Evolutionary conservation across 2,113 vertebrate species (phyloP).

Genomic region (Mormoops blainvillei): DNA sequence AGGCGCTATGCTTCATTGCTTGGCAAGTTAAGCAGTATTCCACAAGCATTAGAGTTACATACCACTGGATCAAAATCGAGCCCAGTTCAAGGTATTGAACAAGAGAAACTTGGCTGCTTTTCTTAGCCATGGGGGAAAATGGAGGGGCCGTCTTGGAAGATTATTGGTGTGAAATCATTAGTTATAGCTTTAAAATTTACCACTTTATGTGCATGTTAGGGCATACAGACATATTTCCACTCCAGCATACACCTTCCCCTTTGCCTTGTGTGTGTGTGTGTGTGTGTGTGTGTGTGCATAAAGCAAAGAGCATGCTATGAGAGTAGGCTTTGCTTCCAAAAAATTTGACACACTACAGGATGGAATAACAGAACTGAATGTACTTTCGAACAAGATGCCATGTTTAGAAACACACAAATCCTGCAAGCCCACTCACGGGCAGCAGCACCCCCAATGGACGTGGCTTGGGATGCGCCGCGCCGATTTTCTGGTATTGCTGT

Average conservation of each 20-base stretch:
- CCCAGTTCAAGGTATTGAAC: conserved; percentile 59
- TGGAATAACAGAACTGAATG: not conserved
- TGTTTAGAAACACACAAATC: not conserved
- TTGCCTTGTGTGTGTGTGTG: not conserved
- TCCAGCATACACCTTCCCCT: not conserved
- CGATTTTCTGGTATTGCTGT: not conserved
- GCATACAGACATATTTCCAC: conserved; percentile 33
- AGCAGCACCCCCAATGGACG: rapidly evolving
- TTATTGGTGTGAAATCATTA: conserved; percentile 75
- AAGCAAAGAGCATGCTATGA: not conserved
- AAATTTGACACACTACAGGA: not conserved
- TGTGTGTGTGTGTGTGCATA: not conserved
- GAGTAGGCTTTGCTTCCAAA: not conserved
- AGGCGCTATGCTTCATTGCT: not conserved
- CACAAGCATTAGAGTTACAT: conserved; percentile 33
- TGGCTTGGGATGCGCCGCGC: rapidly evolving
- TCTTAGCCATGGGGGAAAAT: conserved; percentile 72
- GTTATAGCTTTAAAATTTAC: conserved; percentile 47
- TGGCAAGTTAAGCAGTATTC: conserved; percentile 66
- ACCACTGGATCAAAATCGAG: conserved; percentile 15
- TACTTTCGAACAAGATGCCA: not conserved
- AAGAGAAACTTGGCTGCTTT: conserved; percentile 71
- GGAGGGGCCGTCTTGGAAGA: conserved; percentile 67
- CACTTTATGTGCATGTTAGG: not conserved
- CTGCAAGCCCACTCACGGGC: too few relatives aligned